Conservation (phyloP, 2,797 vertebrate genomes). For the Hypotaenidia okinawae region DNA sequence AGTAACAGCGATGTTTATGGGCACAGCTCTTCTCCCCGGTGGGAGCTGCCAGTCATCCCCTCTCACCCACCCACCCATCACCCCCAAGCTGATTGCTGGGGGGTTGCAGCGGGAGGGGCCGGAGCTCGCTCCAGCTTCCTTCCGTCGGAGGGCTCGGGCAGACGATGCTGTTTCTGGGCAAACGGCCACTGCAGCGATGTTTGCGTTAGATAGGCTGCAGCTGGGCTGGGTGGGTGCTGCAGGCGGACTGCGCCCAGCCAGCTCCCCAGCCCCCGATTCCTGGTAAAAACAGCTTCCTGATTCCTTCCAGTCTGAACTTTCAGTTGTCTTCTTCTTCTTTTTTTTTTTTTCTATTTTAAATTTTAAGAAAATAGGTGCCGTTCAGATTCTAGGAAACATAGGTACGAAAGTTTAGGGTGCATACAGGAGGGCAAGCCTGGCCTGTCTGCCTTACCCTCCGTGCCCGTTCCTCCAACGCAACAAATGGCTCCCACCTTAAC, state of each 20-base stretch:
- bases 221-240: conserved; percentile 58
- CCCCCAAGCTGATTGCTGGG: background rate
- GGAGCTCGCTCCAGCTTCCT: conserved; percentile 32
- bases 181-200: conserved; percentile 40
- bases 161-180: conserved; percentile 64
- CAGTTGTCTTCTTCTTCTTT: background rate
- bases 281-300: background rate
- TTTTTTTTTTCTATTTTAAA: background rate
- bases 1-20: background rate
- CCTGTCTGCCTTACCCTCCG: background rate
- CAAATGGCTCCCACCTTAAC: background rate
- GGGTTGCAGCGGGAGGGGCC: background rate
- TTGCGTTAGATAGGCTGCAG: conserved; percentile 63
- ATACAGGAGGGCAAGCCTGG: background rate
- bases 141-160: conserved; percentile 24
- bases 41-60: background rate
- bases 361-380: background rate
- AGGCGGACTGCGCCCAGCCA: background rate
- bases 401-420: background rate
- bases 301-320: background rate
- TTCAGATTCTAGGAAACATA: background rate
- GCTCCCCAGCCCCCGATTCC: background rate
- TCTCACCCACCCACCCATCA: background rate
- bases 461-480: background rate
- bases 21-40: background rate